phyloP scores from a whole-genome alignment of 2,888 invertebrate genomes.

The Chalcosyrphus nemorum region DNA sequence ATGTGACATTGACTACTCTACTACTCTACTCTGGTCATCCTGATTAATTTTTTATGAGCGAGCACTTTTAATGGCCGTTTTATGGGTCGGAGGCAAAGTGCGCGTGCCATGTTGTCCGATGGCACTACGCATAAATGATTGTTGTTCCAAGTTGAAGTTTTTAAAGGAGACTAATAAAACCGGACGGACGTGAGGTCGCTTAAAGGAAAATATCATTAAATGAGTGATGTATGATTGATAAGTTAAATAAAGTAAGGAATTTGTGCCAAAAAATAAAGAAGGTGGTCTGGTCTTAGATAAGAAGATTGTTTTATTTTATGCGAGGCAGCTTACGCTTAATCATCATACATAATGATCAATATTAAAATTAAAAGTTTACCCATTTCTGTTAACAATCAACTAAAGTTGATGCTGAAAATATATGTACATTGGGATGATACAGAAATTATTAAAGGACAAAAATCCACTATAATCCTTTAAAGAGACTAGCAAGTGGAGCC shows the following conservation, averaged over 20 bases:
- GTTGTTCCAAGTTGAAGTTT: constrained; percentile 31
- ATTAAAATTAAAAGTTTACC: no score
- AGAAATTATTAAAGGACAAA: no score
- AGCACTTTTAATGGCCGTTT: constrained; percentile 54
- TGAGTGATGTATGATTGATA: constrained; percentile 14
- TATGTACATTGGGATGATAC: no score
- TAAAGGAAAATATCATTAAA: not conserved
- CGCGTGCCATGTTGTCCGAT: constrained; percentile 22
- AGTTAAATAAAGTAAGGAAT: constrained; percentile 1
- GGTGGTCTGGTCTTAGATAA: not conserved
- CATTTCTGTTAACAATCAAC: no score
- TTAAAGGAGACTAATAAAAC: constrained; percentile 37
- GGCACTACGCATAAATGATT: constrained; percentile 18
- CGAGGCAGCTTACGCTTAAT: no score
- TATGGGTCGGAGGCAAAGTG: constrained; percentile 52
- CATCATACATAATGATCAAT: no score
- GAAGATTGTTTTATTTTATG: not conserved
- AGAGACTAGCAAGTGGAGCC: no score
- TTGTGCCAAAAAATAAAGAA: not conserved
- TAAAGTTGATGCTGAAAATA: no score
- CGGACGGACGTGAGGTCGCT: not conserved
- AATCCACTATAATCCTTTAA: no score
- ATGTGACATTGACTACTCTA: not conserved
- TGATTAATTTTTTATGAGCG: constrained; percentile 59
- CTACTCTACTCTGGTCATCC: not conserved